These are phyloP conservation scores for Actias luna DNA, from an alignment of 2,888 invertebrate genomes.

Conservation along the genomic window DNA sequence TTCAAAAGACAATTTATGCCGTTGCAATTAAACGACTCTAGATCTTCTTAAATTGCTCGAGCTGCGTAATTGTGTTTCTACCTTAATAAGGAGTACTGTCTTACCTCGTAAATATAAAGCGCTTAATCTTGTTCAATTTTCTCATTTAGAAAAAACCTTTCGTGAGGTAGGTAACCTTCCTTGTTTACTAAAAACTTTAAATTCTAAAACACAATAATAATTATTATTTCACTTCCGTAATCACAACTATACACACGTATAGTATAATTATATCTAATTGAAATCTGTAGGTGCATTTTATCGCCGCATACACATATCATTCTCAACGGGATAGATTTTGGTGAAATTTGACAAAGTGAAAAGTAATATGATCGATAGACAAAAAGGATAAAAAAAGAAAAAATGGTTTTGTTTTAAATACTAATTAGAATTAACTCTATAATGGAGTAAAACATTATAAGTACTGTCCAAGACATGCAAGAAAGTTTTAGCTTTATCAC, in stretches of 20 bases:
- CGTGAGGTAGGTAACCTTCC: slow-evolving; percentile 12
- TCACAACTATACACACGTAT: too few relatives aligned
- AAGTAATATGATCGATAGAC: too few relatives aligned
- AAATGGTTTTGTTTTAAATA: too few relatives aligned
- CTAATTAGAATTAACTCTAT: too few relatives aligned
- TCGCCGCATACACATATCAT: too few relatives aligned
- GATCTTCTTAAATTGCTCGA: slow-evolving; percentile 69
- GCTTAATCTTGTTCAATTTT: slow-evolving; percentile 64
- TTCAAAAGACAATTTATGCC: slow-evolving; percentile 67
- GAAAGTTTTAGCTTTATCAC: not conserved
- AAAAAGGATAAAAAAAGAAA: too few relatives aligned
- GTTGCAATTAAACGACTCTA: slow-evolving; percentile 67
- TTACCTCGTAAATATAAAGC: slow-evolving; percentile 68
- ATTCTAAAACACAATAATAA: not conserved
- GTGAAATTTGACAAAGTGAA: too few relatives aligned
- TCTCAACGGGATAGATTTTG: too few relatives aligned
- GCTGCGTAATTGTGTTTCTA: slow-evolving; percentile 70
- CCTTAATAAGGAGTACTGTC: slow-evolving; percentile 63
- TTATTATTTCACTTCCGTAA: too few relatives aligned
- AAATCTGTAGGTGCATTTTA: too few relatives aligned
- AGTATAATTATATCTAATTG: too few relatives aligned
- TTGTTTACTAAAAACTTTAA: slow-evolving; percentile 1
- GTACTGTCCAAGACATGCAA: not conserved
- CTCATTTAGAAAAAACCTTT: slow-evolving; percentile 56
- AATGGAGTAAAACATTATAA: not conserved